Evolutionary conservation across 2,888 invertebrate genomes (phyloP).

Genomic region (Laspeyria flexula): DNA sequence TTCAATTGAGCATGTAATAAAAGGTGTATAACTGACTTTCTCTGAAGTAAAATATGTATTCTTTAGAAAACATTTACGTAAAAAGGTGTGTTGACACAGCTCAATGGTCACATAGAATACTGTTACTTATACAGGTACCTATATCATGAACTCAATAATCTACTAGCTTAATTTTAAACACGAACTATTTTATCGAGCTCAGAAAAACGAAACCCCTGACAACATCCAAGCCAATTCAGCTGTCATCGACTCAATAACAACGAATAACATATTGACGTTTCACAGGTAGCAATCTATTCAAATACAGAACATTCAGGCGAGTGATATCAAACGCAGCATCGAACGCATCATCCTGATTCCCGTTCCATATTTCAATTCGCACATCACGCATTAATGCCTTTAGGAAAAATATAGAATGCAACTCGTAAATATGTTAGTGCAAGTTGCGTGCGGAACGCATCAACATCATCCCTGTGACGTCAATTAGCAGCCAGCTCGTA

Average conservation of each 20-base stretch:
- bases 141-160: too few species aligned
- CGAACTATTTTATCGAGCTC: not conserved
- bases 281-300: slow-evolving; percentile 23
- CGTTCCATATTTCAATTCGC: slow-evolving; percentile 72
- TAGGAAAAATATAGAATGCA: slow-evolving; percentile 74
- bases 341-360: slow-evolving; percentile 47
- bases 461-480: slow-evolving; percentile 56
- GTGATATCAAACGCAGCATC: slow-evolving; percentile 47
- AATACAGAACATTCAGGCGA: slow-evolving; percentile 9
- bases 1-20: too few species aligned
- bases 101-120: too few species aligned
- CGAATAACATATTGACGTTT: slow-evolving; percentile 20
- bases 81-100: too few species aligned
- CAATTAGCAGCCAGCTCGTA: slow-evolving; percentile 62
- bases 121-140: too few species aligned
- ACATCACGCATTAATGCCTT: slow-evolving; percentile 73
- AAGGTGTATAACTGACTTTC: too few species aligned
- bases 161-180: not conserved
- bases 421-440: slow-evolving; percentile 63
- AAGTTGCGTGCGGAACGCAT: slow-evolving; percentile 55
- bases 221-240: slow-evolving; percentile 13
- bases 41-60: too few species aligned
- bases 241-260: slow-evolving; percentile 21
- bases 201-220: not conserved
- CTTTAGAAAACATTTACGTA: too few species aligned